Percentiles rank a stretch among this genome's conserved stretches.
phyloP scores from a whole-genome alignment of 2,797 vertebrate genomes.

The Darevskia nairensis region DNA sequence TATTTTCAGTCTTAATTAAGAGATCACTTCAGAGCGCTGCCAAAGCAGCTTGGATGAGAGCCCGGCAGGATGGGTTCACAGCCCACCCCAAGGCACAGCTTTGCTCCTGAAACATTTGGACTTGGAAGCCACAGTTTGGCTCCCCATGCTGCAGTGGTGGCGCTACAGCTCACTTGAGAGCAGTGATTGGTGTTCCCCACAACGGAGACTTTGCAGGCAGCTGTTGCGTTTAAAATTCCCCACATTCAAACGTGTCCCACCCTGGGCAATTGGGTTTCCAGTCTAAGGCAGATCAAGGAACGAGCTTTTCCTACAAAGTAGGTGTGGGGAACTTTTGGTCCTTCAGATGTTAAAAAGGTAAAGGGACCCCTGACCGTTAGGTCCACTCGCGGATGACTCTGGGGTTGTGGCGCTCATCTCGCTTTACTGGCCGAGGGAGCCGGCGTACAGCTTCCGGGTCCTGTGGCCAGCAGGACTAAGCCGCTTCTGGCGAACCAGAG shows the following conservation, averaged over 20 bases:
- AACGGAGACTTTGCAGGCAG: neutral
- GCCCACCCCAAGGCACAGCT: neutral
- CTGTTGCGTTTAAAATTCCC: neutral
- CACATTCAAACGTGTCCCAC: neutral
- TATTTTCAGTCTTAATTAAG: constrained; percentile 32
- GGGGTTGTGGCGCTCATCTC: too few species aligned
- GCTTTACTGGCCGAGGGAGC: too few species aligned
- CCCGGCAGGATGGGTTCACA: neutral
- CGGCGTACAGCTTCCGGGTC: too few species aligned
- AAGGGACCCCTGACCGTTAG: too few species aligned
- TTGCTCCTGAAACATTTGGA: neutral
- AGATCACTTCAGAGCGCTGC: constrained; percentile 27
- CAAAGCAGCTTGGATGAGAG: constrained; percentile 20
- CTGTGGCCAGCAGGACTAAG: too few species aligned
- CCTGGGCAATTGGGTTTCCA: neutral
- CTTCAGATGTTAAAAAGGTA: too few species aligned
- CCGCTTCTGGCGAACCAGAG: too few species aligned
- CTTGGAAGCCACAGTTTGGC: neutral
- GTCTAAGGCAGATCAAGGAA: neutral
- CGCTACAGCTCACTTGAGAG: too few species aligned
- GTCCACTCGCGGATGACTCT: too few species aligned
- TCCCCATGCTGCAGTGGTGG: neutral
- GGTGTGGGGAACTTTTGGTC: too few species aligned
- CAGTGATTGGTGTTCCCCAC: neutral
- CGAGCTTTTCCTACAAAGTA: neutral